phyloP scores from a whole-genome alignment of 1,140 invertebrate species.

The Eriosoma lanigerum region DNA sequence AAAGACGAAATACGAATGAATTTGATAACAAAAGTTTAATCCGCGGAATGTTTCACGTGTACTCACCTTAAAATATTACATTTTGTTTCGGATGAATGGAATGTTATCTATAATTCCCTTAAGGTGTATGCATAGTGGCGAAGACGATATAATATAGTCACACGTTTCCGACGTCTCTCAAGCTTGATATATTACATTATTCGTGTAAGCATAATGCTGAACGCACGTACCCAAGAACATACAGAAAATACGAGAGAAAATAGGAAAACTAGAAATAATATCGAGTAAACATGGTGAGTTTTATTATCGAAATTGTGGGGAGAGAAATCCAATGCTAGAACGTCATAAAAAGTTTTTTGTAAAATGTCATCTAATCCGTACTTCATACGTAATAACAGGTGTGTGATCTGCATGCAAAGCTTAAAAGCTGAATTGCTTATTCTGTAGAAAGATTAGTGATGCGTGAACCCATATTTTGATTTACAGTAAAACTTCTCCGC shows the following conservation, averaged over 20 bases:
- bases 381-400: conserved; percentile 13
- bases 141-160: neutral
- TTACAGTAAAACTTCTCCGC: conserved; percentile 3
- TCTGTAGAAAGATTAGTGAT: conserved; percentile 1
- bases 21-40: neutral
- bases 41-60: neutral
- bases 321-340: conserved; percentile 4
- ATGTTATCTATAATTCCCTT: neutral
- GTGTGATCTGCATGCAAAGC: conserved; percentile 26
- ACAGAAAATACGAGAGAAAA: neutral
- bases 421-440: conserved; percentile 43
- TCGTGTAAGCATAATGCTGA: neutral
- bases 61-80: neutral
- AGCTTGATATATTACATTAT: neutral
- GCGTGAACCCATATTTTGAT: conserved; percentile 22
- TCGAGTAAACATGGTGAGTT: neutral
- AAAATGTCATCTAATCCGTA: conserved; percentile 3
- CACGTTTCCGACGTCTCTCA: neutral
- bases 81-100: neutral
- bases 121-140: neutral
- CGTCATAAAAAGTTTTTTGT: neutral
- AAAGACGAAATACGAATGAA: neutral
- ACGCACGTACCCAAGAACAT: neutral
- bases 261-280: neutral
- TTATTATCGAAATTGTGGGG: neutral